phyloP scores from a whole-genome alignment of 2,797 vertebrate genomes.

The Ceyx erithaca region DNA sequence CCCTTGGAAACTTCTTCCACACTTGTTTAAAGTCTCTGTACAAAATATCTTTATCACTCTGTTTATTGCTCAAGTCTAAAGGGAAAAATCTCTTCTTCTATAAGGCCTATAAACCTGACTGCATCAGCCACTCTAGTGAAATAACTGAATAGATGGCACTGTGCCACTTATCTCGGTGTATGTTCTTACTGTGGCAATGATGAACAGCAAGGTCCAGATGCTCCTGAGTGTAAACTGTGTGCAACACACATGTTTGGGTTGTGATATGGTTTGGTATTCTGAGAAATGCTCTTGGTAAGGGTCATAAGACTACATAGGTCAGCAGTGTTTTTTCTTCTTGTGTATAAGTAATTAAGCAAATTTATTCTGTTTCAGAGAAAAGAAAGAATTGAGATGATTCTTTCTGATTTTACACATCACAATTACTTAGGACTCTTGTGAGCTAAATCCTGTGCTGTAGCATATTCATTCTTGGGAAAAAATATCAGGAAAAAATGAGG shows the following conservation, averaged over 20 bases:
- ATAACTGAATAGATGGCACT: not conserved
- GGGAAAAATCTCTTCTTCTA: not conserved
- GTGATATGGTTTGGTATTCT: not conserved
- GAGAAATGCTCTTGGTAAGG: not conserved
- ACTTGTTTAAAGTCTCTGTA: not conserved
- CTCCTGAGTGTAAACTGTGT: not conserved
- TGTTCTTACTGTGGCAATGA: not conserved
- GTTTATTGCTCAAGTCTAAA: not conserved
- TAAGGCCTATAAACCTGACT: not conserved
- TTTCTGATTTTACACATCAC: not conserved
- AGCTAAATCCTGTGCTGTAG: not conserved
- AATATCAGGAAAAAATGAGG: not conserved
- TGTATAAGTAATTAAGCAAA: not conserved
- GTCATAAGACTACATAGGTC: not conserved
- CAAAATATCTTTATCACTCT: not conserved
- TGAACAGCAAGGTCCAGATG: not conserved
- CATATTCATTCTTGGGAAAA: not conserved
- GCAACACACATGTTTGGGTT: rapidly evolving
- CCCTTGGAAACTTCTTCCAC: not conserved
- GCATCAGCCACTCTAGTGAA: not conserved
- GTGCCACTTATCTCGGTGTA: not conserved
- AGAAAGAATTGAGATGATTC: not conserved
- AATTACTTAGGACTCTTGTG: not conserved
- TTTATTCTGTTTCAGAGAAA: not conserved
- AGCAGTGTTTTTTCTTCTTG: not conserved